phyloP scores from a whole-genome alignment of 2,888 invertebrate genomes.

The Venusia cambrica region DNA sequence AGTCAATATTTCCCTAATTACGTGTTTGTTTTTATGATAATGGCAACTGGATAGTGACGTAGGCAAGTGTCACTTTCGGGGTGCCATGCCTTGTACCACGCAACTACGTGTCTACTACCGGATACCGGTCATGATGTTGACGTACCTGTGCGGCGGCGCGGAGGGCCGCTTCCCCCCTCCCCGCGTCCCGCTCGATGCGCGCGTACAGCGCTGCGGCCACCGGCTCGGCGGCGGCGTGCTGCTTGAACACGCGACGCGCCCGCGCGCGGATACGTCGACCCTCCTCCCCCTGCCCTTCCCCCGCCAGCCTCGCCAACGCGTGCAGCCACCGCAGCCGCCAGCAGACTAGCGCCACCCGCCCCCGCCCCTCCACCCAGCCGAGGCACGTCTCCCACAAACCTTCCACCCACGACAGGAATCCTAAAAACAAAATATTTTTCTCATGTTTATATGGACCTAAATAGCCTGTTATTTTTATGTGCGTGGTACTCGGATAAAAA shows the following conservation, averaged over 20 bases:
- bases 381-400: conserved; percentile 53
- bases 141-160: conserved; percentile 25
- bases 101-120: no score
- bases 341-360: conserved; percentile 50
- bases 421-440: no score
- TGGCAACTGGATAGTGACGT: no score
- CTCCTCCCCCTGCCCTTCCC: conserved; percentile 28
- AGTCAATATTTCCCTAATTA: no score
- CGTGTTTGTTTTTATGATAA: no score
- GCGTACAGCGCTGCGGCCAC: conserved; percentile 53
- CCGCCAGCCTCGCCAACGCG: conserved; percentile 41
- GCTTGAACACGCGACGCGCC: conserved; percentile 36
- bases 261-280: conserved; percentile 33
- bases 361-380: conserved; percentile 33
- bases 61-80: no score
- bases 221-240: conserved; percentile 32
- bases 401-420: conserved; percentile 44
- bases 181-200: conserved; percentile 42
- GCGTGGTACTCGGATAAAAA: no score
- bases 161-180: conserved; percentile 21
- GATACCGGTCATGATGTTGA: no score
- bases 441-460: no score
- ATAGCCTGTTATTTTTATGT: no score
- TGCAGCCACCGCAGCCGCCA: conserved; percentile 65
- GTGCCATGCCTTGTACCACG: no score